phyloP scores from a whole-genome alignment of 1,140 invertebrate genomes.

The Drosophila lowei region DNA sequence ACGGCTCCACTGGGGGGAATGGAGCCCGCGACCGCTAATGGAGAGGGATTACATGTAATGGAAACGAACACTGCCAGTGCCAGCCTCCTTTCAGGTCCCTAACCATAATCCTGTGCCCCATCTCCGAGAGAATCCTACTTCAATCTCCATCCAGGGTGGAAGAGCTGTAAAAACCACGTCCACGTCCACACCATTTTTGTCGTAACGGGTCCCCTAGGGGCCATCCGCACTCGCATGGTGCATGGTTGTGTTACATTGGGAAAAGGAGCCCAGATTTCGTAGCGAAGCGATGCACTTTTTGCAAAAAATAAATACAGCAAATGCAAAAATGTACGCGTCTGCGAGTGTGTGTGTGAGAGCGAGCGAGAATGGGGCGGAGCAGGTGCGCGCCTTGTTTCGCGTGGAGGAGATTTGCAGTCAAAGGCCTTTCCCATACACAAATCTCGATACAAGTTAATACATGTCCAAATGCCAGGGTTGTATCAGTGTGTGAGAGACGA shows the following conservation, averaged over 20 bases:
- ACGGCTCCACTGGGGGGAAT: neutral
- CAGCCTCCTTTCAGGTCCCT: no score
- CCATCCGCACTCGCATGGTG: slow-evolving; percentile 79
- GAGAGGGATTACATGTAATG: no score
- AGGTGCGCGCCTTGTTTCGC: slow-evolving; percentile 54
- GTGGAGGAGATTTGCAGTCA: slow-evolving; percentile 52
- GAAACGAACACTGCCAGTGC: no score
- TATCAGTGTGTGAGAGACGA: slow-evolving; percentile 7
- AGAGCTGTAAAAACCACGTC: slow-evolving; percentile 21
- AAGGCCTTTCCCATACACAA: slow-evolving; percentile 28
- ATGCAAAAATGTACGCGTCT: slow-evolving; percentile 13
- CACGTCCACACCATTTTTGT: slow-evolving; percentile 45
- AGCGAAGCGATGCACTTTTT: slow-evolving; percentile 63
- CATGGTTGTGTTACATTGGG: slow-evolving; percentile 83
- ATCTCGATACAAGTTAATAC: slow-evolving; percentile 32
- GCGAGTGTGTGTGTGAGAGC: slow-evolving; percentile 21
- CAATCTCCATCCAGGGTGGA: slow-evolving; percentile 8
- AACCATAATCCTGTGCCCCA: slow-evolving; percentile 5
- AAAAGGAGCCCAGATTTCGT: slow-evolving; percentile 82
- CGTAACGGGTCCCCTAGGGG: slow-evolving; percentile 72
- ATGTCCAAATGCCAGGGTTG: neutral
- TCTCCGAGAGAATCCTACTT: slow-evolving; percentile 24
- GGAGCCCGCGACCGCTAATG: no score
- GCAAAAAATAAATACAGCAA: slow-evolving; percentile 29
- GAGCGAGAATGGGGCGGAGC: slow-evolving; percentile 54